Evolutionary conservation across 2,888 invertebrate species (phyloP).

Genomic region (Campoletis raptor): DNA sequence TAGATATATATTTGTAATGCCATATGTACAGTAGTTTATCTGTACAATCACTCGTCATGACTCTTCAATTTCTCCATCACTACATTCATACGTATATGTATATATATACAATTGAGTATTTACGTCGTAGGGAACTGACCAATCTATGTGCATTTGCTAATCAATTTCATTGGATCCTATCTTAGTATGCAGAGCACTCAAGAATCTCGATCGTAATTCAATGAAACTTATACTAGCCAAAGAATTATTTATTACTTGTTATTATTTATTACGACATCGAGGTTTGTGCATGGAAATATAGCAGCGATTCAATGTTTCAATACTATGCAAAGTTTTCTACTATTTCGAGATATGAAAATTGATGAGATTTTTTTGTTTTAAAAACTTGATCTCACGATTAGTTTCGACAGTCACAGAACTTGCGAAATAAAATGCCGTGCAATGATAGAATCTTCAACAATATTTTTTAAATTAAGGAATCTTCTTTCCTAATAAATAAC

Average conservation of each 20-base stretch:
- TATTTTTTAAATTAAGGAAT: background rate
- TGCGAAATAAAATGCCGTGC: no score
- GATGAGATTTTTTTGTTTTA: background rate
- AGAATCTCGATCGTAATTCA: constrained; percentile 37
- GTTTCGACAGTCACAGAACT: no score
- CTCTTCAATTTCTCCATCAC: constrained; percentile 58
- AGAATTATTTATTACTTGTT: background rate
- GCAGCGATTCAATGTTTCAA: background rate
- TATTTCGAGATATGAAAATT: no score
- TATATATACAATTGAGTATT: background rate
- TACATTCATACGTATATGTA: background rate
- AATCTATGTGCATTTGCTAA: constrained; percentile 33
- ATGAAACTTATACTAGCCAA: constrained; percentile 4
- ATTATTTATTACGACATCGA: background rate
- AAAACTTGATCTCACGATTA: no score
- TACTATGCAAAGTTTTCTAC: background rate
- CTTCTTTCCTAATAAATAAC: background rate
- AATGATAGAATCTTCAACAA: no score
- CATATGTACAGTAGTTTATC: constrained; percentile 8
- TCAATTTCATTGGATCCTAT: constrained; percentile 57
- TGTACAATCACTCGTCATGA: constrained; percentile 57
- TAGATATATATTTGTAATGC: constrained; percentile 1
- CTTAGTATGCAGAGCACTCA: constrained; percentile 53
- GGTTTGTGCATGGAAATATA: background rate
- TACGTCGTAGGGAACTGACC: constrained; percentile 10